Base-by-base conservation (phyloP, 2,888 invertebrate species). In the Gastracanthus pulcherrimus region DNA sequence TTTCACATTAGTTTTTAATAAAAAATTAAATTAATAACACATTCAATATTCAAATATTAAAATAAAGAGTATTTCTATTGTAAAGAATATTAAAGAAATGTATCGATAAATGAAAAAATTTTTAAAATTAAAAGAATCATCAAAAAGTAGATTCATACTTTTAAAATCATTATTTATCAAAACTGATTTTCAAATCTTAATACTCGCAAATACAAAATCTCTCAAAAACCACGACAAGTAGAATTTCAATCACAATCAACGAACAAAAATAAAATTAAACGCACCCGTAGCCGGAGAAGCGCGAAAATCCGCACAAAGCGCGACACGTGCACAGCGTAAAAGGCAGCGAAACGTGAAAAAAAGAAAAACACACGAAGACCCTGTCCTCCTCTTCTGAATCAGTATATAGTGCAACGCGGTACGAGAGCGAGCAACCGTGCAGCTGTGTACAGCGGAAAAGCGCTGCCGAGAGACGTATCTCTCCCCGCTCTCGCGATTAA, bases 401-500 rank as follows among this genome's bases (percentile, higher is more conserved):
- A 11, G 23, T 19, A 19, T 45, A 45, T n/a, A 45, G n/a, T n/a
- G n/a, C n/a, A n/a, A n/a, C n/a, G n/a, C n/a, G n/a, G n/a, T n/a
- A n/a, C n/a, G n/a, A n/a, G n/a, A n/a, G n/a, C n/a, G n/a, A n/a
- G n/a, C n/a, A n/a, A n/a, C n/a, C 13, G n/a, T 48, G 6, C 3
- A 4, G 13, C 13, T 45, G n/a, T 19, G 19, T n/a, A 48, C 2
- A 55, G 62, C n/a, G 34, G 34, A 7, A 3, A 6, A 31, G 34
- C 19, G 34, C 3, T 34, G 62, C 16, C 31, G 36, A n/a, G 13
- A n/a, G 13, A 34, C 34, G 62, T 62, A 62, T 23, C 31, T 23
- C 60, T 41, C 66, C 79, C 81, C 31, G 13, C 60, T 41, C 66
- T 80, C 81, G 64, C 87, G 88, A 89, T 89, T 89, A 89, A 88